Evolutionary conservation across 2,113 vertebrate genomes (phyloP), one percentile per base, ranked within the genome.

Genomic region (Indicator indicator): DNA sequence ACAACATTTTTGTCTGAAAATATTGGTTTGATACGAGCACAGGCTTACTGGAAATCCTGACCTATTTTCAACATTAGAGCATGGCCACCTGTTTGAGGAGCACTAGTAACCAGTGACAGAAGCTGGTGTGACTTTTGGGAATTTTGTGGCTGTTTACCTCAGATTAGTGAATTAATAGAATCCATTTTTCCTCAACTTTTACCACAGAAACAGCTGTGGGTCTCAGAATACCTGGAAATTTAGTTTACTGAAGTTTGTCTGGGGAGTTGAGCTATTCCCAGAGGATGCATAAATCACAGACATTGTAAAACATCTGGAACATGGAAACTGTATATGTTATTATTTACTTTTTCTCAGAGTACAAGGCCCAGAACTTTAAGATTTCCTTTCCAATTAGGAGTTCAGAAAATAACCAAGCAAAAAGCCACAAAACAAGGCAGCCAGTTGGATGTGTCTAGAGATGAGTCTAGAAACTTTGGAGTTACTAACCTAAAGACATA

Each of bases 91-190:
- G 15, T 71, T 69, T 71, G 58, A 86, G 58, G 24, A 91, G 8
- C 18, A 64, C 42, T 42, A 48, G 68, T 17, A 89, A 86, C 32
- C 4, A 55, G 12, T 56, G 16, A 63, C 56, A 81, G 42, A 23
- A 50, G 5, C 12, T 83, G 69, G 21, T 89, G n/a, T 73, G 69
- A 77, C 70, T 95, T 90, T 36, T 68, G 65, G 82, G 56, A 89
- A 75, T 75, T 89, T 88, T 84, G 78, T 78, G 69, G 44, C 55
- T 76, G n/a, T 33, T 91, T 89, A 75, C 42, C 21, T 68, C 70
- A 84, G 86, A 91, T 79, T 95, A 63, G 54, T 92, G 89, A 87
- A 72, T 89, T 94, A 87, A 84, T 89, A 24, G 17, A 58, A 89
- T 72, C 11, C 72, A 4, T 72, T 82, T 82, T 84, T 94, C 33